These are phyloP conservation scores for Oriolus oriolus DNA, from an alignment of 2,113 vertebrate species.

Conservation along the genomic window DNA sequence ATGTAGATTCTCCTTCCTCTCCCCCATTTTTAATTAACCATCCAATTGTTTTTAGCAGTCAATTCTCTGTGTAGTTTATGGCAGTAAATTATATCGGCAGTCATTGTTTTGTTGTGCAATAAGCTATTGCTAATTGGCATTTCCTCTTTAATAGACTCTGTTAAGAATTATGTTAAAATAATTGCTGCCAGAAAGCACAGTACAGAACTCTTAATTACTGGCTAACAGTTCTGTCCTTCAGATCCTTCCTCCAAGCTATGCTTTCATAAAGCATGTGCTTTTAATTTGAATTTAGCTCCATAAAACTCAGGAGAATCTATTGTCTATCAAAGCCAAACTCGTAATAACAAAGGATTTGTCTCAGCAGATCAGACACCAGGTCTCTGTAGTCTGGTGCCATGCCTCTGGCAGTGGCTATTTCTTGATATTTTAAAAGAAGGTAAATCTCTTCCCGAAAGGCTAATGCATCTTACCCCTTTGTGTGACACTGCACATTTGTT, in stretches of 20 bases:
- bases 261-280: slow-evolving; percentile 53
- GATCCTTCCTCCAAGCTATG: slow-evolving; percentile 64
- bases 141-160: slow-evolving; percentile 68
- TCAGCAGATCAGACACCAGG: slow-evolving; percentile 21
- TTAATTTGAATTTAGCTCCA: slow-evolving; percentile 53
- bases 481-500: slow-evolving; percentile 1
- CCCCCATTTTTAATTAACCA: slow-evolving; percentile 56
- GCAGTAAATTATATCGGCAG: slow-evolving; percentile 53
- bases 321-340: slow-evolving; percentile 56
- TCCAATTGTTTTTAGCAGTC: slow-evolving; percentile 57
- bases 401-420: slow-evolving; percentile 36
- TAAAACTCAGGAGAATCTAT: slow-evolving; percentile 49
- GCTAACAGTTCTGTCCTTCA: slow-evolving; percentile 67
- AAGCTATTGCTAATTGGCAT: slow-evolving; percentile 60
- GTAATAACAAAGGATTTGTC: slow-evolving; percentile 23
- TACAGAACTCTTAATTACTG: slow-evolving; percentile 69
- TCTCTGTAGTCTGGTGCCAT: slow-evolving; percentile 25
- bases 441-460: neutral
- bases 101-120: slow-evolving; percentile 63
- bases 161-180: slow-evolving; percentile 71
- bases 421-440: slow-evolving; percentile 27
- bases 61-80: slow-evolving; percentile 39
- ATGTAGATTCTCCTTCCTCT: neutral
- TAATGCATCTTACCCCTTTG: slow-evolving; percentile 1
- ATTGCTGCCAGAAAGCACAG: slow-evolving; percentile 65